Evolutionary conservation across 2,888 invertebrate species (phyloP).

Genomic region (Hirtodrosophila histrioides): DNA sequence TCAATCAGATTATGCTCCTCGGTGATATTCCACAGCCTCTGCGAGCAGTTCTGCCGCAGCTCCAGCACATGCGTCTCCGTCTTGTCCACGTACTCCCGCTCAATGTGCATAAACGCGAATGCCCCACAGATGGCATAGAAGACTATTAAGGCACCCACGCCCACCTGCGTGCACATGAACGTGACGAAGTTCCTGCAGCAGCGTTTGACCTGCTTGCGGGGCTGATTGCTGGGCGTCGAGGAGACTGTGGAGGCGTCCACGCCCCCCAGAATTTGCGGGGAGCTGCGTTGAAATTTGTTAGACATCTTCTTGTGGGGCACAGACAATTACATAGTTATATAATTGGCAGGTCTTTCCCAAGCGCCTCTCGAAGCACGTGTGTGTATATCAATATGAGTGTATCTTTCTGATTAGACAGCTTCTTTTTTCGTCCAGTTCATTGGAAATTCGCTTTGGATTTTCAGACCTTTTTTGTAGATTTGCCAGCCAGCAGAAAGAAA

Average conservation of each 20-base stretch:
- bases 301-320: conserved; percentile 40
- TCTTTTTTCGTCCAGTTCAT: conserved; percentile 33
- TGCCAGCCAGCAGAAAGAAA: conserved; percentile 4
- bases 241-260: conserved; percentile 85
- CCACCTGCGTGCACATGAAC: conserved; percentile 96
- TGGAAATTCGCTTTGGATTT: conserved; percentile 29
- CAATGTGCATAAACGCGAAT: conserved; percentile 91
- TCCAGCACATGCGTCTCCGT: conserved; percentile 85
- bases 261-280: conserved; percentile 45
- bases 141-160: conserved; percentile 94
- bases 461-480: conserved; percentile 13
- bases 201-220: conserved; percentile 92
- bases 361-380: no score
- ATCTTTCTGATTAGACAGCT: no score
- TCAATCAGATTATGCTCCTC: conserved; percentile 89
- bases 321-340: conserved; percentile 60
- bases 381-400: no score
- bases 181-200: conserved; percentile 94
- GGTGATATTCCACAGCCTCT: conserved; percentile 89
- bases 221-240: conserved; percentile 88
- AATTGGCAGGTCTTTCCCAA: conserved; percentile 23
- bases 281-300: conserved; percentile 70
- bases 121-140: conserved; percentile 95
- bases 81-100: conserved; percentile 86
- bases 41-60: conserved; percentile 86